Conservation (phyloP, 2,113 vertebrate species). For the Ammodramus savannarum region DNA sequence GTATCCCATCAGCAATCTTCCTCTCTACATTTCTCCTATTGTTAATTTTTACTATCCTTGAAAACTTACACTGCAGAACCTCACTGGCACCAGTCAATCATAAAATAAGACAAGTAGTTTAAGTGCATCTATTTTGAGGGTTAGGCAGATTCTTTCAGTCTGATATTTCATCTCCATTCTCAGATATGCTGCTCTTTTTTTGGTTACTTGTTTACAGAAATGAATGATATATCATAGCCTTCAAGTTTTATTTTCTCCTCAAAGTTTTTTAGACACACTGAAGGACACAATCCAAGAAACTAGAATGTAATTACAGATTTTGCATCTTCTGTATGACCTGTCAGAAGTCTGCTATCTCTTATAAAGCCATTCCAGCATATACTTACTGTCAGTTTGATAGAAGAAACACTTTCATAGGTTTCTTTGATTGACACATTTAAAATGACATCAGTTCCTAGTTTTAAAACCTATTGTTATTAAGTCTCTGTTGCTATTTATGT, state of each 20-base stretch:
- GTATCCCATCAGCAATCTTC: slow-evolving; percentile 7
- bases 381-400: slow-evolving; percentile 77
- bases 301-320: slow-evolving; percentile 74
- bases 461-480: slow-evolving; percentile 83
- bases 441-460: slow-evolving; percentile 78
- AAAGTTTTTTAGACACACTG: slow-evolving; percentile 48
- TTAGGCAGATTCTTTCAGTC: slow-evolving; percentile 24
- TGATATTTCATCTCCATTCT: slow-evolving; percentile 35
- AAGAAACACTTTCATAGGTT: slow-evolving; percentile 74
- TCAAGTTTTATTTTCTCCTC: slow-evolving; percentile 65
- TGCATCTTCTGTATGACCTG: slow-evolving; percentile 73
- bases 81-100: slow-evolving; percentile 53
- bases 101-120: slow-evolving; percentile 60
- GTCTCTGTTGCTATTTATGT: slow-evolving; percentile 86
- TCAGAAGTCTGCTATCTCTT: slow-evolving; percentile 74
- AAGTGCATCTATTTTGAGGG: slow-evolving; percentile 43
- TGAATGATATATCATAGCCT: slow-evolving; percentile 26
- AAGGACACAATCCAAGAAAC: slow-evolving; percentile 65
- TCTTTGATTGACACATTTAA: slow-evolving; percentile 78
- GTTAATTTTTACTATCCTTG: slow-evolving; percentile 54
- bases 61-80: slow-evolving; percentile 48
- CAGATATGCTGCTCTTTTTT: not conserved
- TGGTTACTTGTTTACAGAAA: slow-evolving; percentile 13
- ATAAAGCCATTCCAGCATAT: slow-evolving; percentile 73
- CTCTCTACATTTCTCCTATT: slow-evolving; percentile 10